Evolutionary conservation across 1,140 invertebrate genomes (phyloP).

Genomic region (Melitaea cinxia): DNA sequence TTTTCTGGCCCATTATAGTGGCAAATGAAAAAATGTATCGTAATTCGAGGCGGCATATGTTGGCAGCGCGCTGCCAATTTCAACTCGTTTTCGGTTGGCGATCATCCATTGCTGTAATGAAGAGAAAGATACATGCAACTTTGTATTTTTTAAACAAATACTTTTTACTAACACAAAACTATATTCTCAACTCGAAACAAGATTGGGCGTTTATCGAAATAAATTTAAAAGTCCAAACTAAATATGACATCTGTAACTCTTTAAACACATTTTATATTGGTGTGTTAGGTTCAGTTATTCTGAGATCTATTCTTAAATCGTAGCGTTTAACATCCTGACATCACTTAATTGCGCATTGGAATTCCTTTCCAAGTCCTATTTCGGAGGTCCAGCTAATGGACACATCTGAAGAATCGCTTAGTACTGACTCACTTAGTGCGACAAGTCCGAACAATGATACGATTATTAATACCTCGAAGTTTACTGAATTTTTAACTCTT

Average conservation of each 20-base stretch:
- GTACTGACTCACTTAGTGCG: constrained; percentile 20
- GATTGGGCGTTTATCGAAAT: too few species aligned
- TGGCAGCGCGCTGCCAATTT: constrained; percentile 1
- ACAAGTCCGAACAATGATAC: constrained; percentile 29
- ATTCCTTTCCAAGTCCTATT: background rate
- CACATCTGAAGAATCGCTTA: constrained; percentile 7
- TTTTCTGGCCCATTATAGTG: background rate
- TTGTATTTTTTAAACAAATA: background rate
- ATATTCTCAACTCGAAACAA: too few species aligned
- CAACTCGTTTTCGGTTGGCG: constrained; percentile 10
- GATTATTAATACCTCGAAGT: constrained; percentile 22
- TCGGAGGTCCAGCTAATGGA: constrained; percentile 3
- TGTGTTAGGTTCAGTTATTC: too few species aligned
- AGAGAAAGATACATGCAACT: constrained; percentile 5
- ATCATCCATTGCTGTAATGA: constrained; percentile 10
- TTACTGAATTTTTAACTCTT: constrained; percentile 38
- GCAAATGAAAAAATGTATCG: constrained; percentile 1
- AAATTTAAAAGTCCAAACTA: too few species aligned
- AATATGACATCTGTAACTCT: too few species aligned
- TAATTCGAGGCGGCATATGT: constrained; percentile 1
- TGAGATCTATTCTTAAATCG: background rate
- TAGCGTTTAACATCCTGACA: constrained; percentile 1
- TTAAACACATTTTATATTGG: too few species aligned
- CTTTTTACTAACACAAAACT: too few species aligned
- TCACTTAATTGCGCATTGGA: constrained; percentile 1